Percentiles rank a stretch among this genome's conserved stretches.
phyloP scores from a whole-genome alignment of 2,888 invertebrate species.

The Sialis lutaria region DNA sequence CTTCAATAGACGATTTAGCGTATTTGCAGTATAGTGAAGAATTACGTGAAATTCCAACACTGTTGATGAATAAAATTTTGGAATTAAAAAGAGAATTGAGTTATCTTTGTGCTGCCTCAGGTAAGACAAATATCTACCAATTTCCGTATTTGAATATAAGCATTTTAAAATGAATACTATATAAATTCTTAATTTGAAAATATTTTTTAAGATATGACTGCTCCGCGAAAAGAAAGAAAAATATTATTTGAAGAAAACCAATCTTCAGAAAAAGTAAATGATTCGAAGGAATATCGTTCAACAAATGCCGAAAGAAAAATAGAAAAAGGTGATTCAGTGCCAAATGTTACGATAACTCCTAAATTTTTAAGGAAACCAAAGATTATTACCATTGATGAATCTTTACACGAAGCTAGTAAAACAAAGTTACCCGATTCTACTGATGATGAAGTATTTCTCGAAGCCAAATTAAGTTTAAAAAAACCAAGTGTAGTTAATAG shows the following conservation, averaged over 20 bases:
- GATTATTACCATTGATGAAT: background rate
- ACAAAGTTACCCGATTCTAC: background rate
- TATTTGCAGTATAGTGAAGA: conserved; percentile 8
- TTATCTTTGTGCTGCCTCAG: conserved; percentile 23
- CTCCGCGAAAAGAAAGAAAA: conserved; percentile 10
- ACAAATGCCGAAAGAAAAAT: background rate
- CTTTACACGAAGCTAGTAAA: background rate
- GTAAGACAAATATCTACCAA: conserved; percentile 13
- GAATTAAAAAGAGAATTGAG: conserved; percentile 25
- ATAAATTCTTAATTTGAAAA: background rate
- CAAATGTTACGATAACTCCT: conserved; percentile 4
- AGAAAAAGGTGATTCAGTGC: background rate
- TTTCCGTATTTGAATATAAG: background rate
- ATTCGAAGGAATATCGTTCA: background rate
- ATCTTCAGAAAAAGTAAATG: background rate
- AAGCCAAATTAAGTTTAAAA: background rate
- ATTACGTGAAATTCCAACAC: conserved; percentile 11
- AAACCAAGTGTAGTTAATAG: background rate
- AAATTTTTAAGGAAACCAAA: conserved; percentile 2
- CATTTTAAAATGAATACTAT: background rate
- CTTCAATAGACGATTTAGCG: no score
- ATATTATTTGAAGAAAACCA: background rate
- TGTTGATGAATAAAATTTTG: conserved; percentile 20
- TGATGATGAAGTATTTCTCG: background rate
- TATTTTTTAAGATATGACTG: conserved; percentile 16